These are phyloP conservation scores for Rousettus leschenaultii DNA, from an alignment of 2,113 vertebrate genomes.

Conservation along the genomic window DNA sequence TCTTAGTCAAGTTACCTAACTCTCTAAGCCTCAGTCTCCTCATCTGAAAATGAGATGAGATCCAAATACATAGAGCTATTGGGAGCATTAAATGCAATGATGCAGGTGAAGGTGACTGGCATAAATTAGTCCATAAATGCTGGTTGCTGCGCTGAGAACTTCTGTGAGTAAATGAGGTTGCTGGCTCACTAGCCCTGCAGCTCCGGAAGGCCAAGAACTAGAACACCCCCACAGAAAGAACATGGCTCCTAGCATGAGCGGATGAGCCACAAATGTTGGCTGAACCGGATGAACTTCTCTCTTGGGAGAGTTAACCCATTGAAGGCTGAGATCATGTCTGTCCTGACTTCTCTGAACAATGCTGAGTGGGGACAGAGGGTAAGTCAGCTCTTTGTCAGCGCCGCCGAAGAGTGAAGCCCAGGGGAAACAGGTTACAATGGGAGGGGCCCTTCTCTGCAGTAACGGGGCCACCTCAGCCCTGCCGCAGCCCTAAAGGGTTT, in stretches of 20 bases:
- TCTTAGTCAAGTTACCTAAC: background rate
- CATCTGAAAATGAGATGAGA: background rate
- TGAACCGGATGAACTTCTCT: background rate
- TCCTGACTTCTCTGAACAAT: background rate
- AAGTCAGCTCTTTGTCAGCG: background rate
- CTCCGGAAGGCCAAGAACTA: background rate
- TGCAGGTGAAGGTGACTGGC: background rate
- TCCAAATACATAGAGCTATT: background rate
- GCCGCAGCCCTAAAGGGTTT: background rate
- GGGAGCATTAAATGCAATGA: background rate
- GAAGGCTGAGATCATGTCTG: background rate
- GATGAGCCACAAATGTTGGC: background rate
- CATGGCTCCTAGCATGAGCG: background rate
- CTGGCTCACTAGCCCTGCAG: background rate
- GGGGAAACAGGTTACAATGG: accelerated
- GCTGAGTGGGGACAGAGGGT: background rate
- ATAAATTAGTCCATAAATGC: background rate
- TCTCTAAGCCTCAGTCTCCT: background rate
- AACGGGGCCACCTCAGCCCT: accelerated
- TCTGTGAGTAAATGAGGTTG: background rate
- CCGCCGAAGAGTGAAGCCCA: background rate
- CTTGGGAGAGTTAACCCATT: background rate
- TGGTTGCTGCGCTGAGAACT: background rate
- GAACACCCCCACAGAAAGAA: background rate
- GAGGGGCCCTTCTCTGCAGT: background rate